Base-by-base conservation (phyloP, 2,888 invertebrate genomes). In the Balanococcus diminutus region DNA sequence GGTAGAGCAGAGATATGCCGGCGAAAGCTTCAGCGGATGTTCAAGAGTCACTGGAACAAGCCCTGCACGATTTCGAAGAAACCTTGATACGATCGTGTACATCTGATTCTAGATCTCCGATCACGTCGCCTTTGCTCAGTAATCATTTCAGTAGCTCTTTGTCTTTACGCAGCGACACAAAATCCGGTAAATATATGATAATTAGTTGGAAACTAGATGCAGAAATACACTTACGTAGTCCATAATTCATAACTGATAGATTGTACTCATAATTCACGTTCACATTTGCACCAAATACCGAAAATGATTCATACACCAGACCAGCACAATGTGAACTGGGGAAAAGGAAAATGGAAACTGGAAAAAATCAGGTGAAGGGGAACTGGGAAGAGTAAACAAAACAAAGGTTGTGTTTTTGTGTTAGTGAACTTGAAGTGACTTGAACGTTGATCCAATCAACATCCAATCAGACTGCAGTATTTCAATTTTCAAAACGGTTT, bases 61-160 rank as follows among this genome's bases (percentile, higher is more conserved):
- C 93, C 86, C 93, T 94, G 86, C 92, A 92, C 86, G 94, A 94
- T 89, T 94, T 94, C 89, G 94, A 94, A 89, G 92, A 93, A 88
- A 93, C 94, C 25, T 90, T 94, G 87, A 92, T 93, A 88, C 86
- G 81, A 51, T 86, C 86, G 22, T 85, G 75, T 39, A 85, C 85
- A 4, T 51, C 46, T 4, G 85, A 85, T 85, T 72, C 46, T 8
- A 72, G 85, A 67, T 85, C 85, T 31, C 85, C 85, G 22, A 36
- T 85, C 67, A 72, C 46, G 42, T 85, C 85, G 51, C 85, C 85
- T 16, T 46, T 85, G 46, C 85, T 85, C 6, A 85, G 31, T 42
- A 79, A 85, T 46, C 85, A 85, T 19, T 85, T 85, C 46, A 85
- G 85, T 51, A 85, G 85, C 32, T 85, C 85, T 16, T 67, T 85